These are phyloP conservation scores for Drosophila jambulina DNA, from an alignment of 1,140 invertebrate species.

Conservation along the genomic window DNA sequence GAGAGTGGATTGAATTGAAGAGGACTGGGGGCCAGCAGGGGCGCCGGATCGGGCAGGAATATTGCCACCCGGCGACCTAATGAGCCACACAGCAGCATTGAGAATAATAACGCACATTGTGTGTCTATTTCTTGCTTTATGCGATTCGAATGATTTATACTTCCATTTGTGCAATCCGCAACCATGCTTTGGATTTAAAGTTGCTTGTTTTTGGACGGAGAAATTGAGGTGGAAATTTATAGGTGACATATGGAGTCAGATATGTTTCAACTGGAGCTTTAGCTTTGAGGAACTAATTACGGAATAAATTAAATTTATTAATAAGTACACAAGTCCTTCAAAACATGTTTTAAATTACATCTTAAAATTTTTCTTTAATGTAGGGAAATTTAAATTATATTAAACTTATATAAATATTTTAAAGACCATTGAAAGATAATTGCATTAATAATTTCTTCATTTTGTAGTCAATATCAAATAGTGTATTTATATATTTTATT, in stretches of 20 bases:
- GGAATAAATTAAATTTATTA: not conserved
- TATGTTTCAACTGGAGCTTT: too few species aligned
- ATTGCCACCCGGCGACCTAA: slow-evolving; percentile 35
- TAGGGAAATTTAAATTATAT: too few species aligned
- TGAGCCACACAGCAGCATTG: slow-evolving; percentile 39
- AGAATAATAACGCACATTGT: slow-evolving; percentile 38
- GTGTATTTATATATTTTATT: too few species aligned
- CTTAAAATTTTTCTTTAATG: too few species aligned
- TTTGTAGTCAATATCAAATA: too few species aligned
- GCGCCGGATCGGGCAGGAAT: slow-evolving; percentile 1
- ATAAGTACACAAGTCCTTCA: too few species aligned
- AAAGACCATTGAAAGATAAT: too few species aligned
- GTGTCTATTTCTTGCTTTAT: slow-evolving; percentile 21
- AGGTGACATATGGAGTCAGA: not conserved
- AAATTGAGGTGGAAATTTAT: not conserved
- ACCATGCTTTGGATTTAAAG: slow-evolving; percentile 1
- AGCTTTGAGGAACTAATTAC: not conserved
- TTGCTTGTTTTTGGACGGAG: not conserved
- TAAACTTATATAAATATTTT: too few species aligned
- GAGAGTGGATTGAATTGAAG: slow-evolving; percentile 23
- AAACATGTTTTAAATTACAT: not conserved
- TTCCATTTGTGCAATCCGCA: slow-evolving; percentile 21
- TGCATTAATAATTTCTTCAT: too few species aligned
- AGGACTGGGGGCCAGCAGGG: not conserved
- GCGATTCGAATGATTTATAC: slow-evolving; percentile 33